A percentile compares a stretch with the other conserved stretches of the same genome.
Conservation (phyloP, 2,113 vertebrate genomes). For the Paradisaea rubra region DNA sequence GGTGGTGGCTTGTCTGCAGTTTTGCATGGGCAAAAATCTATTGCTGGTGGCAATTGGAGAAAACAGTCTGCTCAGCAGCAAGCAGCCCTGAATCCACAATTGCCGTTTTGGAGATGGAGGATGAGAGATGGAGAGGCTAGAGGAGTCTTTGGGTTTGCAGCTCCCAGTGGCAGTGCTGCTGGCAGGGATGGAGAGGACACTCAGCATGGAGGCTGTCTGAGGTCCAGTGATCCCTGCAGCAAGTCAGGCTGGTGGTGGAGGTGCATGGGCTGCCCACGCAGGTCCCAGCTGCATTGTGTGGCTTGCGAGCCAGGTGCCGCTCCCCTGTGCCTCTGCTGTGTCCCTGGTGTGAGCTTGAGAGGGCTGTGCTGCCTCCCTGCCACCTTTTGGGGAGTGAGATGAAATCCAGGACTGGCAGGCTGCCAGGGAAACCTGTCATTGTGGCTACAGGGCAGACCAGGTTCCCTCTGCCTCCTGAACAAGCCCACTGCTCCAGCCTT, state of each 20-base stretch:
- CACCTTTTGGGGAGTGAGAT: background rate
- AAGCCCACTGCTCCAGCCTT: background rate
- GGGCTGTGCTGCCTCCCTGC: background rate
- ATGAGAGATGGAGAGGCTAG: background rate
- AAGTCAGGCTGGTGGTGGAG: background rate
- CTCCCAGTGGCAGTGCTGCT: background rate
- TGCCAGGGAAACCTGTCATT: background rate
- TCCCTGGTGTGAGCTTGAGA: background rate
- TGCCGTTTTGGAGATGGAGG: background rate
- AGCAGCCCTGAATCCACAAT: background rate
- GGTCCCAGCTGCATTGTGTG: background rate
- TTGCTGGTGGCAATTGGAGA: background rate
- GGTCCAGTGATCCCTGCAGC: background rate
- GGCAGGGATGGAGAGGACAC: background rate
- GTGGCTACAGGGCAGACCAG: background rate
- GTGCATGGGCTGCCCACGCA: fast-evolving
- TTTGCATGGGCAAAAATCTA: background rate
- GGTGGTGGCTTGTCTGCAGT: background rate
- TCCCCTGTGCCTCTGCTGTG: fast-evolving
- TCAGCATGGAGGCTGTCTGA: background rate
- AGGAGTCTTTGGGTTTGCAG: background rate
- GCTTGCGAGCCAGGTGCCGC: background rate
- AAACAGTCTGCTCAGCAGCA: background rate
- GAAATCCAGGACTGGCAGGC: background rate
- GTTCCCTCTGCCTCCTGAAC: background rate